Percentiles rank a stretch among this genome's conserved stretches.
Conservation (phyloP, 92 coral and sea anemone species). For the Parazoanthus swiftii region DNA sequence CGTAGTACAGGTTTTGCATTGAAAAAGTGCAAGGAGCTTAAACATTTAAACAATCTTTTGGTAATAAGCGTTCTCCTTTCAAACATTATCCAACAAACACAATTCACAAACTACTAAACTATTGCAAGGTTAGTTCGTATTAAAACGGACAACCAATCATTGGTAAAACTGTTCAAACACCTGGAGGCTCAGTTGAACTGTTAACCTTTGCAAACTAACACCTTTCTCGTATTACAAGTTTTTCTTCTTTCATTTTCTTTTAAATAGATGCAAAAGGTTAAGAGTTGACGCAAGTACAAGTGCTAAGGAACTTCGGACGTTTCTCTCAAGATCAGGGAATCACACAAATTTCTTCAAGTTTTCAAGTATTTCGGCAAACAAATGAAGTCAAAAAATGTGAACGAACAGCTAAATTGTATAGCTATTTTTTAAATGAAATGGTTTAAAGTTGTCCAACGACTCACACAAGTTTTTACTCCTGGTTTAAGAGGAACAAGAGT, state of each 20-base stretch:
- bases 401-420: not conserved
- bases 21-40: not conserved
- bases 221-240: no score
- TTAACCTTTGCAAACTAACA: no score
- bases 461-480: not conserved
- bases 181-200: no score
- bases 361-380: not conserved
- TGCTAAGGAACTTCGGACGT: not conserved
- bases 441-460: not conserved
- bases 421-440: not conserved
- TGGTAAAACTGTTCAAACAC: no score
- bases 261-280: not conserved
- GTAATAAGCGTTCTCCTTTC: no score
- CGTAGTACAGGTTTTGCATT: not conserved
- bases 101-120: no score
- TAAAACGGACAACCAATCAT: no score
- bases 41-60: no score
- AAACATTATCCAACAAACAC: no score
- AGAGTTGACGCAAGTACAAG: not conserved
- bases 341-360: not conserved
- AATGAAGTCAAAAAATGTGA: not conserved
- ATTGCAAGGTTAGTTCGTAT: no score
- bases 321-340: not conserved
- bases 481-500: not conserved
- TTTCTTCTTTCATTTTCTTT: not conserved